A percentile compares a stretch with the other conserved stretches of the same genome.
Evolutionary conservation across 2,113 vertebrate species (phyloP).

Genomic region (Scatophagus argus): DNA sequence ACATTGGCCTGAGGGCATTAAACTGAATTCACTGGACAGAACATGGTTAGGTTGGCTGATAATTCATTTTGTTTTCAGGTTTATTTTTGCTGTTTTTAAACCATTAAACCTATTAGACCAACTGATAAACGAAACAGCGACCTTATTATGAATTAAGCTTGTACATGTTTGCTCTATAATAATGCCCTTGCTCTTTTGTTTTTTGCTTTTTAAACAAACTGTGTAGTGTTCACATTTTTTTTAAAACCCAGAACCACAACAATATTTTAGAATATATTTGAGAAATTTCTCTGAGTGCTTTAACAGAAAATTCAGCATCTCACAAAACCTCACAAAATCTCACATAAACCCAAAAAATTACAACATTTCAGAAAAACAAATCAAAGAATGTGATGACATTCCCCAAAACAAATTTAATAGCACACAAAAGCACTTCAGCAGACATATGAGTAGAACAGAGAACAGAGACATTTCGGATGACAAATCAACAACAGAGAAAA

Average conservation of each 20-base stretch:
- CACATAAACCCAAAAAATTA: not conserved
- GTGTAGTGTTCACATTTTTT: too few species aligned
- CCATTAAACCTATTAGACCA: too few species aligned
- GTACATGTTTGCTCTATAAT: not conserved
- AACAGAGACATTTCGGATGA: not conserved
- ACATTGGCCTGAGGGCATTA: too few species aligned
- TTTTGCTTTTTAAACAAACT: not conserved
- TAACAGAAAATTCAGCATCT: not conserved
- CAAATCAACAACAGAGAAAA: not conserved
- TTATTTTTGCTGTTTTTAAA: too few species aligned
- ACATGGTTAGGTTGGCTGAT: too few species aligned
- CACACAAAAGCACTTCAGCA: not conserved
- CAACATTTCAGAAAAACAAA: not conserved
- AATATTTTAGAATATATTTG: not conserved
- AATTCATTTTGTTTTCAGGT: too few species aligned
- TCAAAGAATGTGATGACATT: not conserved
- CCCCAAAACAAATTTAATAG: not conserved
- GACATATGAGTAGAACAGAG: not conserved
- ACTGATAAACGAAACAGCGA: too few species aligned
- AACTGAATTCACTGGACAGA: too few species aligned
- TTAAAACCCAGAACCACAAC: not conserved
- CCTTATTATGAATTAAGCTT: too few species aligned
- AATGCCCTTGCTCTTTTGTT: not conserved
- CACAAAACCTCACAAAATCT: too few species aligned
- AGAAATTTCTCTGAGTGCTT: not conserved